These are phyloP conservation scores for Morelia viridis DNA, from an alignment of 2,797 vertebrate genomes.

Conservation along the genomic window DNA sequence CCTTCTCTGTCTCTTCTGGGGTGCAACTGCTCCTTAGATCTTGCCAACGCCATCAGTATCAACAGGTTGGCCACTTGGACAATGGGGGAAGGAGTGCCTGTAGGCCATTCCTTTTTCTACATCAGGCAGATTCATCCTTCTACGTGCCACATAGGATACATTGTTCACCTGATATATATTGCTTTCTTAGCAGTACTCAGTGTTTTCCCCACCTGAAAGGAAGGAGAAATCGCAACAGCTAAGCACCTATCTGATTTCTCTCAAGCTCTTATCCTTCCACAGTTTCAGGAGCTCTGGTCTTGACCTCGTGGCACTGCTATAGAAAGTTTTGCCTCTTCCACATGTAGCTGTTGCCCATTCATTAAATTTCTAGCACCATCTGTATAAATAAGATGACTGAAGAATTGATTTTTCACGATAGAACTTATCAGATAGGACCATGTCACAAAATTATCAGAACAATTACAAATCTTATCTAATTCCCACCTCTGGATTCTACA, in stretches of 20 bases:
- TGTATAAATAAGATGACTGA: neutral
- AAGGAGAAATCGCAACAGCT: neutral
- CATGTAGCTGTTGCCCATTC: neutral
- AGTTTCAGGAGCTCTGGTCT: neutral
- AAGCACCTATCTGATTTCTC: neutral
- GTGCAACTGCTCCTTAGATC: neutral
- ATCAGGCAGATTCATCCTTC: neutral
- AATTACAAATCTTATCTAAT: conserved; percentile 30
- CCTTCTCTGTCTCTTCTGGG: neutral
- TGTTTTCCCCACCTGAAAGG: neutral
- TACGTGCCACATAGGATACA: neutral
- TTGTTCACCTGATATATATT: neutral
- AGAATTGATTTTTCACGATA: neutral
- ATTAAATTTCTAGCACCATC: neutral
- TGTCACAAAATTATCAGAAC: neutral
- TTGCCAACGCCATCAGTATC: neutral
- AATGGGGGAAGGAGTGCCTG: neutral
- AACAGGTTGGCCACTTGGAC: neutral
- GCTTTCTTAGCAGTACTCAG: neutral
- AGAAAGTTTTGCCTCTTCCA: neutral
- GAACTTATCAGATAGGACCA: neutral
- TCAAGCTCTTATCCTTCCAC: neutral
- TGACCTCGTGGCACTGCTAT: neutral
- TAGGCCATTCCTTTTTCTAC: neutral
- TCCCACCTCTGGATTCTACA: conserved; percentile 13